Evolutionary conservation across 1,140 invertebrate genomes (phyloP), one percentile per base, ranked within the genome.

Genomic region (Leptinotarsa defecta): DNA sequence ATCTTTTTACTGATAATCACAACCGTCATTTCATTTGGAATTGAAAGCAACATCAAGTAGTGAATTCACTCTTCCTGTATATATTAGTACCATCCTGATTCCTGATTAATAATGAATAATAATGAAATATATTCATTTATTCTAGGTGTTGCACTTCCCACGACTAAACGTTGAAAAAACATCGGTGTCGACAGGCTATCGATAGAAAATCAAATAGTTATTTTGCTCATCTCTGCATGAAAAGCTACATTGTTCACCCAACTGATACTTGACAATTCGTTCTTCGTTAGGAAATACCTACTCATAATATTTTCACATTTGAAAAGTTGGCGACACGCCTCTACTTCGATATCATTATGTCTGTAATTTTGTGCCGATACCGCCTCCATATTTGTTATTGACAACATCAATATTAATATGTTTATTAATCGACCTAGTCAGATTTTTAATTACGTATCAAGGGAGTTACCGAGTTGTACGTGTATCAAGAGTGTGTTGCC

Each of bases 251-350:
- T 57, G 13, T 57, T 57, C 13, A 19, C 52, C 6, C 52, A 57
- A 57, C 52, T 57, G 0, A 15, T 15, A 57, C 52, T 57, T 57
- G 52, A n/a, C 52, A 57, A 57, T 57, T 6, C 52, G 2, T 15
- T 57, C 52, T 57, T 57, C n/a, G 3, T 57, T 6, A 8, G n/a
- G 17, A 57, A 57, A 57, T 57, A 68, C 65, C 65, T 34, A 68
- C 43, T 68, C 43, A 68, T 24, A 68, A 68, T 68, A 43, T n/a
- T 17, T 15, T 22, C 13, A 34, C 27, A 24, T 34, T n/a, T 22
- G 20, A 68, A 68, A 68, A 43, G 27, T 68, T 6, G 17, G 17
- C 17, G 65, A 19, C 65, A 22, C 65, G 65, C 65, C 65, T 68
- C 3, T 19, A 15, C 43, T 27, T 68, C n/a, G 24, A 68, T 24